Evolutionary conservation across 2,113 vertebrate species (phyloP), one percentile per base, ranked within the genome.

Genomic region (Notechis scutatus): DNA sequence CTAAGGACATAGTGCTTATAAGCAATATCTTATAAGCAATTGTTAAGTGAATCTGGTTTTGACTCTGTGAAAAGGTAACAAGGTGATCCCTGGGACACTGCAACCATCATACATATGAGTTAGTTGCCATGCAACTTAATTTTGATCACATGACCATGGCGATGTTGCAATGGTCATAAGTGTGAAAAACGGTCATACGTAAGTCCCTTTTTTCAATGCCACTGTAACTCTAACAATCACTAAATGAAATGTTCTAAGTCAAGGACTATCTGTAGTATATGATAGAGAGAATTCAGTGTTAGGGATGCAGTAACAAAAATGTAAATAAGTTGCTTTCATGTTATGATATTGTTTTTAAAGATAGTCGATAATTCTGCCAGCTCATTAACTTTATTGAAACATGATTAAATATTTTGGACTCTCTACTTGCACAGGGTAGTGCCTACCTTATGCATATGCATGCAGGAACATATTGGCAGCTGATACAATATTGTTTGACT

Each of bases 311-410:
- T 95, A 93, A 93, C 92, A 94, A 92, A 74, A 93, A 92, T 95
- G 93, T 94, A 96, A 96, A 95, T 94, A 94, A 95, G 57, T 81
- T 90, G 5, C 57, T 96, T 57, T 94, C 91, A 91, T 95, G 24
- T 74, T 93, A 96, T 95, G 94, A 95, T 64, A 52, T 96, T 88
- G 85, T 95, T 88, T 96, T 95, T 92, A 94, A 93, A 93, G 74
- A 87, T 94, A 88, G 93, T 94, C 45, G 90, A 64, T 90, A n/a
- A 92, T 96, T 96, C 96, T 95, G 91, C 95, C 91, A 97, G 29
- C n/a, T 85, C 91, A 95, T 96, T 96, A 95, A 88, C 89, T 95
- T 94, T 94, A 94, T 94, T 95, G 95, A 95, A 92, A 47, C 26
- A 45, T 94, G 92, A 94, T 96, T 94, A 92, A 14, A 23, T 95